Conservation (phyloP, 2,113 vertebrate genomes). For the Catharus minimus region DNA sequence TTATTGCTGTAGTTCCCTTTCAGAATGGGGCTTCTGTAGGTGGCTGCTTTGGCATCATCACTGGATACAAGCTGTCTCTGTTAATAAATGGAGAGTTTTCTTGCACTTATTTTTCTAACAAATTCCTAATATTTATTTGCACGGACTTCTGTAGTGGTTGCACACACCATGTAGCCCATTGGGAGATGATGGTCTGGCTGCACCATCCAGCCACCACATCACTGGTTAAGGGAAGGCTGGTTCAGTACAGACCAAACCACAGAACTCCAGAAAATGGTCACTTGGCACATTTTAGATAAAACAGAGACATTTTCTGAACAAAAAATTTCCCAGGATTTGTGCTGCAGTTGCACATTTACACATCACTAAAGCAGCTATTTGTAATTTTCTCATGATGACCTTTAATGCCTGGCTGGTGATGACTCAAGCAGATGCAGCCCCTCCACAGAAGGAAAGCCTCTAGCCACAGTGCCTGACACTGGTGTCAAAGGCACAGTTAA, state of each 20-base stretch:
- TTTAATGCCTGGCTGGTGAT: neutral
- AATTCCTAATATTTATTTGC: neutral
- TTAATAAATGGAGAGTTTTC: neutral
- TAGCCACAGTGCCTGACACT: neutral
- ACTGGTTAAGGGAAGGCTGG: neutral
- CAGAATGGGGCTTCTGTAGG: neutral
- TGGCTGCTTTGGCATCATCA: neutral
- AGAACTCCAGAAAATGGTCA: neutral
- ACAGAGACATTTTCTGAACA: neutral
- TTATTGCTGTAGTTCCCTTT: neutral
- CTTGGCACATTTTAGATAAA: neutral
- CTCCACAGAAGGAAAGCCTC: neutral
- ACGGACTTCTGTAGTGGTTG: neutral
- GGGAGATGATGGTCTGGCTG: neutral
- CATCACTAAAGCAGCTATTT: neutral
- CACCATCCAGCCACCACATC: neutral
- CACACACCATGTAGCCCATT: rapidly evolving
- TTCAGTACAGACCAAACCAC: neutral
- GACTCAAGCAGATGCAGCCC: neutral
- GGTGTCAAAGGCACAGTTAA: rapidly evolving
- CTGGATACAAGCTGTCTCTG: neutral
- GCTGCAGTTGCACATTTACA: neutral
- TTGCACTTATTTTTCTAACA: neutral
- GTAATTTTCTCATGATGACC: neutral
- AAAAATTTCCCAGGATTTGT: neutral